Base-by-base conservation (phyloP, 2,888 invertebrate species). In the Philereme transversata region DNA sequence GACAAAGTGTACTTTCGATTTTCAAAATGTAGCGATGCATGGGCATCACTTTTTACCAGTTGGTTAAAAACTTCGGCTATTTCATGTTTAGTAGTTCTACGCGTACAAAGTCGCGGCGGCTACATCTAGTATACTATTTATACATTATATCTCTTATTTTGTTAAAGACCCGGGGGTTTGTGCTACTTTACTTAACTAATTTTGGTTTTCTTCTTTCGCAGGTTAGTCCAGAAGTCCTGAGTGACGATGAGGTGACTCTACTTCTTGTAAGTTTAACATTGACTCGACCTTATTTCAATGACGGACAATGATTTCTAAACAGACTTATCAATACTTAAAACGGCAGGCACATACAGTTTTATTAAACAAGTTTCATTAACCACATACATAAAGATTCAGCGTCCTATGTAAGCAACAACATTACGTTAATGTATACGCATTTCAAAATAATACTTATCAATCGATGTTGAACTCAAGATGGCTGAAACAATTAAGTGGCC, bases 211-310 rank as follows among this genome's bases (percentile, higher is more conserved):
- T 72, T 77, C 77, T 76, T 79, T 84, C 76, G 34, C 85, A 88
- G 88, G 89, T 90, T 78, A 87, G 87, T 80, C 76, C 82, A 58
- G 82, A 87, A 71, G 79, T 74, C 74, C 69, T 78, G 71, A 66
- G 73, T 68, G 76, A 82, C 75, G 67, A 65, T 48, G 83, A 72
- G 73, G 64, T 74, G 62, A 61, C 54, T 43, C 49, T 67, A 51
- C 54, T 72, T 57, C 65, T 75, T 61, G 82, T 83, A 78, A 83
- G 83, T 83, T 73, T 56, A 8, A 56, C 41, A 46, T 36, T 34
- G 41, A 56, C 53, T 43, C 9, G 36, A 48, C n/a, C 10, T 40
- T 54, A 40, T 45, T 36, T 10, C n/a, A 22, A 35, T 47, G 35
- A 22, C 41, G 35, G 22, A 58, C 50, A 38, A 35, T 49, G 34